Evolutionary conservation across 2,797 vertebrate species (phyloP), one percentile per base, ranked within the genome.

Genomic region (Scolopax rusticola): DNA sequence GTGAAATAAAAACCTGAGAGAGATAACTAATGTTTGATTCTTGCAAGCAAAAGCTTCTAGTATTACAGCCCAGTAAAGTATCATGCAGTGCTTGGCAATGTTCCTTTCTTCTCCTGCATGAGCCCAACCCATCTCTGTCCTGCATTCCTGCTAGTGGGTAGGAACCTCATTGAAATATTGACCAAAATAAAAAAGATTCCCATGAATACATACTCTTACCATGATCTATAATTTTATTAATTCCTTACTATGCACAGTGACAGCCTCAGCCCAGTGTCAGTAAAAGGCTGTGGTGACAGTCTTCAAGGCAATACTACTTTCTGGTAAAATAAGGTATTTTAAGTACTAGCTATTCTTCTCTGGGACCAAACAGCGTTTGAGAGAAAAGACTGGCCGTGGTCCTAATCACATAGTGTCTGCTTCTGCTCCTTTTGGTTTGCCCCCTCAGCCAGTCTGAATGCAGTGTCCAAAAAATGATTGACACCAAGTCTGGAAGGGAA

Each of bases 1-100:
- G 84, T 63, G 93, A 95, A 96, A 93, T 88, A 93, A 95, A 97
- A 68, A 80, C 73, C 70, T 20, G n/a, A 77, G 95, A 96, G 90
- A 95, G 69, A 79, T 45, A 89, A 84, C 71, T 94, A 95, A 81
- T 86, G 33, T 92, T 95, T 93, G 78, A 95, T 91, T 95, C 63
- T 93, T 87, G 36, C 69, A 83, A 92, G 70, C 27, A 94, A 90
- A 93, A 93, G 38, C 51, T 89, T 88, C 81, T 74, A 67, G 50
- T 60, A 45, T 73, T 94, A 89, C 77, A 92, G 73, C 45, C 67
- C 5, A 4, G 60, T 60, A 92, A 91, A 91, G 48, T 83, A 95
- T 94, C 90, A 94, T 3, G 92, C 91, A 85, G 71, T 0, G 0
- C 75, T 73, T 89, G 91, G 74, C 76, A 89, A 89, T 11, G 48